A percentile compares a stretch with the other conserved stretches of the same genome.
phyloP scores from a whole-genome alignment of 1,140 invertebrate genomes.

The Caerostris extrusa region DNA sequence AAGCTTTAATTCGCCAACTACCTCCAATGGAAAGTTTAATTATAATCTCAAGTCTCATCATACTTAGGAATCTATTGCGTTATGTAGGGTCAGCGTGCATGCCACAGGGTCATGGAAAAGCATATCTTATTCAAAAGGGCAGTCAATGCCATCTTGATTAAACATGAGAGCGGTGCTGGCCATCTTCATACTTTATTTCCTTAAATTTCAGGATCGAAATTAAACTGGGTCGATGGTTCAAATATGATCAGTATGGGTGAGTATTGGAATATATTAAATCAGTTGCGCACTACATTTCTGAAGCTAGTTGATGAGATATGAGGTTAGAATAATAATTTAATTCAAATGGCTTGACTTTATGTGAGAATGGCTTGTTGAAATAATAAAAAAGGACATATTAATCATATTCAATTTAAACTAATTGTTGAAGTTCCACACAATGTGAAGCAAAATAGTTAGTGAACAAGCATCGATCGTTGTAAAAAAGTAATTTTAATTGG shows the following conservation, averaged over 20 bases:
- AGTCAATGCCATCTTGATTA: constrained; percentile 27
- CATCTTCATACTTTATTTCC: not conserved
- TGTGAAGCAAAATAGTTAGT: no score
- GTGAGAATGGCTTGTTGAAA: no score
- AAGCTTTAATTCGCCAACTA: not conserved
- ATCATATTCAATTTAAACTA: no score
- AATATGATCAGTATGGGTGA: not conserved
- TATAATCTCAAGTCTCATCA: not conserved
- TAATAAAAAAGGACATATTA: no score
- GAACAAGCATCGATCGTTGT: no score
- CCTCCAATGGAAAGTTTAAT: constrained; percentile 30
- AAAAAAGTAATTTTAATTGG: no score
- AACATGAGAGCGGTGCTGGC: not conserved
- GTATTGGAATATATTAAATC: not conserved
- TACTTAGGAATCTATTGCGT: not conserved
- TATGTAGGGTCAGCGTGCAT: not conserved
- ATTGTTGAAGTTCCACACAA: no score
- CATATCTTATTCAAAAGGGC: not conserved
- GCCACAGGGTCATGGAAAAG: not conserved
- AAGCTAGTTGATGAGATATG: no score
- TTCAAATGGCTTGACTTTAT: no score
- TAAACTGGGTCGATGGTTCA: not conserved
- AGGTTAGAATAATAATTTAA: no score
- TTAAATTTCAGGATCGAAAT: not conserved
- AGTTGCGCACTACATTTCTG: no score